These are phyloP conservation scores for Tetragonula clypearis DNA, from an alignment of 1,140 invertebrate genomes.

Conservation along the genomic window DNA sequence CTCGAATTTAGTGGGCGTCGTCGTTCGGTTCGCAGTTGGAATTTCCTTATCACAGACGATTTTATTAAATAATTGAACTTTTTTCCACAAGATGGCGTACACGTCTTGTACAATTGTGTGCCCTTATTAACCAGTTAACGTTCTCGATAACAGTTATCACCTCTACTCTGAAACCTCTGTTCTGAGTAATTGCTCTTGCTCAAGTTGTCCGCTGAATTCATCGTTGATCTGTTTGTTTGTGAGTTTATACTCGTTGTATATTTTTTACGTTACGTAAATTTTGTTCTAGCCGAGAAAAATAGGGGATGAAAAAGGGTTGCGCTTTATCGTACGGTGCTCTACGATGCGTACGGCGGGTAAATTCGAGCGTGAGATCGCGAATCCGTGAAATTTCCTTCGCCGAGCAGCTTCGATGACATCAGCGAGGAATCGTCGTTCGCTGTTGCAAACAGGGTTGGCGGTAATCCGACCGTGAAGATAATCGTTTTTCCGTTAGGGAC, in stretches of 20 bases:
- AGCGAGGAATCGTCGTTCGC: conserved; percentile 42
- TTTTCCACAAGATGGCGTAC: no score
- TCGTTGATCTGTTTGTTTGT: no score
- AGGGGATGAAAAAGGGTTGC: background rate
- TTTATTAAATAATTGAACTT: no score
- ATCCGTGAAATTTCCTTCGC: conserved; percentile 54
- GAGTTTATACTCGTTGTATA: no score
- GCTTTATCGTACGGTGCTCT: background rate
- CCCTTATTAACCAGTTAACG: no score
- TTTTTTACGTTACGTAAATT: no score
- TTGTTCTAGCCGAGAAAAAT: no score
- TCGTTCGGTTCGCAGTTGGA: background rate
- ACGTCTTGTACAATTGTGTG: no score
- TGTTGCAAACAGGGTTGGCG: conserved; percentile 52
- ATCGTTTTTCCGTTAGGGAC: conserved; percentile 66
- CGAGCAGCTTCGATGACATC: conserved; percentile 43
- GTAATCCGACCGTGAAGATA: conserved; percentile 65
- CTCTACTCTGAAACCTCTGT: no score
- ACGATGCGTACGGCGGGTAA: background rate
- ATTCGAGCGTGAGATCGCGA: conserved; percentile 34
- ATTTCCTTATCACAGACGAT: background rate
- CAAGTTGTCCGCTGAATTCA: no score
- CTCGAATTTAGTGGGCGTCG: background rate
- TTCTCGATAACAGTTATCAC: no score
- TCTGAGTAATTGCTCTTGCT: no score